phyloP scores from a whole-genome alignment of 2,113 vertebrate genomes.

The Heptranchias perlo region DNA sequence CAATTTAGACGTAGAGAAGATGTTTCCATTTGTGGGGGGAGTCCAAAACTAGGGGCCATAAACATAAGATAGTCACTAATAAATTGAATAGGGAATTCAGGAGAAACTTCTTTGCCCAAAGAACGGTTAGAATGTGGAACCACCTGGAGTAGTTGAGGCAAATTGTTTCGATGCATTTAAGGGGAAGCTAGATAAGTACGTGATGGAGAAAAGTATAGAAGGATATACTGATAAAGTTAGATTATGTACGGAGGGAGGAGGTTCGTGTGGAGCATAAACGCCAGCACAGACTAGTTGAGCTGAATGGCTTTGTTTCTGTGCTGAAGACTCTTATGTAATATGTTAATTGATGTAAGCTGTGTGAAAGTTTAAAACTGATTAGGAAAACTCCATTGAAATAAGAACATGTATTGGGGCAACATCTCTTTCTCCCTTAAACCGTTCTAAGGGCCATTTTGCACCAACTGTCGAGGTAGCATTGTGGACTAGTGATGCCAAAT shows the following conservation, averaged over 20 bases:
- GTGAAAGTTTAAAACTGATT: neutral
- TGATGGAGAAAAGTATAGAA: neutral
- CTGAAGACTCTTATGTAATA: neutral
- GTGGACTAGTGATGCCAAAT: neutral
- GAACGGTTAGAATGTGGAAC: neutral
- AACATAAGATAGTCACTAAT: too few relatives aligned
- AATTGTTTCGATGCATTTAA: neutral
- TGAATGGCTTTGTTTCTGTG: neutral
- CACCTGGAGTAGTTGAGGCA: neutral
- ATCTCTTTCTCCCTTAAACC: neutral
- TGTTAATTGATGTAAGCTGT: neutral
- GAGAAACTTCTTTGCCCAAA: neutral
- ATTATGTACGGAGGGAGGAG: too few relatives aligned
- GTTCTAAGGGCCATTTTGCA: neutral
- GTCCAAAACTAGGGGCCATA: neutral
- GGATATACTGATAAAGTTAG: neutral
- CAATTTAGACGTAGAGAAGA: too few relatives aligned
- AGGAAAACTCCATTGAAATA: neutral
- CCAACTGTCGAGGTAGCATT: neutral
- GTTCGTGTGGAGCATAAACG: too few relatives aligned
- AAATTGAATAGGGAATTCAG: neutral
- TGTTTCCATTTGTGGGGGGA: neutral
- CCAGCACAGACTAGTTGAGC: neutral
- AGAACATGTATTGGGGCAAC: neutral
- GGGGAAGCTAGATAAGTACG: neutral